Evolutionary conservation across 2,797 vertebrate genomes (phyloP), one percentile per base, ranked within the genome.

Genomic region (Labroides dimidiatus): DNA sequence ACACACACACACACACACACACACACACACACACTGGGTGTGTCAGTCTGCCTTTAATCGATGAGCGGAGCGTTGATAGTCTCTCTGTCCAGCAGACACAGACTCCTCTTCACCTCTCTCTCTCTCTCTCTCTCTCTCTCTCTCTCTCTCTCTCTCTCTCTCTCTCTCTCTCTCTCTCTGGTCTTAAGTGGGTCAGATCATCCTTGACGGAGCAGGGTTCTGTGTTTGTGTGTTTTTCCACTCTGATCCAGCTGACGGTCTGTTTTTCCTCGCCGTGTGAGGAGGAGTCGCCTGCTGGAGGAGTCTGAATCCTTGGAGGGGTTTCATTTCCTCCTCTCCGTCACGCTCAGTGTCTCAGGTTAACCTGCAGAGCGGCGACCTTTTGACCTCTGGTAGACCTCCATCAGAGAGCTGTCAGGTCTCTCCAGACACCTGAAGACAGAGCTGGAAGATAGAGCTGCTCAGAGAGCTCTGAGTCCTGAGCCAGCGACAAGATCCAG

Each of bases 291-390:
- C 33, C 54, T 21, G 10, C 7, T 80, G 2, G 24, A 74, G 53
- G 67, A 78, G 62, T 61, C 78, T 65, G 43, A 80, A 48, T 74
- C 11, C 14, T 78, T 66, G 61, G 51, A 59, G 54, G 47, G 37
- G 13, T 72, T 81, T 84, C 72, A 85, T 89, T 86, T 86, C 85
- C 81, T 77, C 64, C 61, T 67, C 64, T 61, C 56, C 45, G 19
- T 15, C 51, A 84, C 57, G 42, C 60, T 56, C 10, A 0, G 44
- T 53, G 52, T 47, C 51, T 14, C 72, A 74, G 75, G 70, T 82
- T 76, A 74, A 65, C 78, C 44, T n/a, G 2, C 12, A 23, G 47
- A 49, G 24, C 43, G 12, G 24, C 44, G 50, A 72, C 65, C 48
- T 68, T 47, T 33, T 70, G 52, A 74, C 64, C 64, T 37, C 0